Evolutionary conservation across 2,797 vertebrate genomes (phyloP), one percentile per base, ranked within the genome.

Genomic region (Tolypeutes matacus): DNA sequence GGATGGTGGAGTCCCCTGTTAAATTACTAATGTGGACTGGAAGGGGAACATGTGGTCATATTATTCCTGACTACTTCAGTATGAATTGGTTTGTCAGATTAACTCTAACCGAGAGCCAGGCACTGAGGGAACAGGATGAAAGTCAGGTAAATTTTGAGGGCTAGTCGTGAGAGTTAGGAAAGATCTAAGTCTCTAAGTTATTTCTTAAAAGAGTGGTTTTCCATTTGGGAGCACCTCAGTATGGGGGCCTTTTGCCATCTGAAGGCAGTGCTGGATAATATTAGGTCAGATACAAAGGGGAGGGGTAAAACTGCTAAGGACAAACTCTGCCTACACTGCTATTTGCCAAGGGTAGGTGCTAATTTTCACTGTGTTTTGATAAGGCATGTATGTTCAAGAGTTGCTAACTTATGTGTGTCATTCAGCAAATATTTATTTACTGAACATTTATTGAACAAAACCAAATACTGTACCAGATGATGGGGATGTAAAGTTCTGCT

Each of bases 341-440:
- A 25, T 81, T 91, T 76, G 34, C 46, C 12, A 18, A 81, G 34
- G 18, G 60, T 67, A n/a, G 6, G 14, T 72, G 78, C 49, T 76
- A 21, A 62, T 67, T 7, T 65, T 86, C 13, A 67, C 31, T 75
- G 7, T 65, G 27, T 92, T 95, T 93, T 89, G 11, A 94, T 78
- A 58, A 85, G n/a, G 64, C n/a, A 25, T 46, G 5, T 65, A 84
- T 72, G 29, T 83, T 82, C 34, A 84, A 53, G 34, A 75, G 17
- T 6, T 27, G 92, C 78, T 95, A 84, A 73, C 23, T 86, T 94
- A 75, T 12, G 21, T 53, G 11, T 49, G 49, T 81, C 39, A 60
- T 90, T 95, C 58, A 73, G 51, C 36, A 85, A 42, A 51, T 67
- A 42, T 67, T 70, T 95, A 67, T 86, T 78, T 49, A 31, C 70